Percentiles rank a stretch among this genome's conserved stretches.
These are phyloP conservation scores for Leptoclinus maculatus DNA, from an alignment of 2,797 vertebrate genomes.

Conservation along the genomic window DNA sequence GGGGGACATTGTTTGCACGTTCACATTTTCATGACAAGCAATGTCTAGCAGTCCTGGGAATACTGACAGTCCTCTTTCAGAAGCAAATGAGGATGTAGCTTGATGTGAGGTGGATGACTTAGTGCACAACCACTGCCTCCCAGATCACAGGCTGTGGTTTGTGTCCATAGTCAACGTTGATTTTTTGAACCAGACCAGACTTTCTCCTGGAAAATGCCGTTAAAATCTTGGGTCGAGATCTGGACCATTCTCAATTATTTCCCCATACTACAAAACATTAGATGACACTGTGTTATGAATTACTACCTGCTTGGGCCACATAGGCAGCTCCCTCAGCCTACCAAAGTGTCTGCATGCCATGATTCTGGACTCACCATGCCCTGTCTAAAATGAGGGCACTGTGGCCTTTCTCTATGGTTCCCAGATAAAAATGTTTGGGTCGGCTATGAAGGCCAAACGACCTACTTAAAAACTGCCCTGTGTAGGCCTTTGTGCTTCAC, in stretches of 20 bases:
- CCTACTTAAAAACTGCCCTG: not conserved
- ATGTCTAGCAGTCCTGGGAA: not conserved
- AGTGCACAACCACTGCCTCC: conserved; percentile 4
- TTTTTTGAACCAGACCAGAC: not conserved
- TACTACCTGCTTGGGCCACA: conserved; percentile 1
- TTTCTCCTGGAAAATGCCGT: not conserved
- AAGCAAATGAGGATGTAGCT: conserved; percentile 22
- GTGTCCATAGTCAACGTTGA: conserved; percentile 3
- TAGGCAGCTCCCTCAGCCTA: not conserved
- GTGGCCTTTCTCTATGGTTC: not conserved
- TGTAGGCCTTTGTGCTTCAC: not conserved
- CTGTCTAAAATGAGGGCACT: not conserved
- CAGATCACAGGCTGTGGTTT: not conserved
- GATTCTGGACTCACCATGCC: not conserved
- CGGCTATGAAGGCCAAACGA: not conserved
- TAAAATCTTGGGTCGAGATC: not conserved
- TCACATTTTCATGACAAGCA: conserved; percentile 3
- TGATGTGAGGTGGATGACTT: conserved; percentile 15
- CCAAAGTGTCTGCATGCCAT: conserved; percentile 8
- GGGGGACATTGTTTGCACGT: conserved; percentile 10
- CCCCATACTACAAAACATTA: not conserved
- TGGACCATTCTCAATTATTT: conserved; percentile 4
- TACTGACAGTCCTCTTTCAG: conserved; percentile 20
- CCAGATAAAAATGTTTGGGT: not conserved
- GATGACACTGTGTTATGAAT: conserved; percentile 2